A percentile compares a stretch with the other conserved stretches of the same genome.
phyloP scores from a whole-genome alignment of 2,888 invertebrate species.

The Acanthosepion esculentum region DNA sequence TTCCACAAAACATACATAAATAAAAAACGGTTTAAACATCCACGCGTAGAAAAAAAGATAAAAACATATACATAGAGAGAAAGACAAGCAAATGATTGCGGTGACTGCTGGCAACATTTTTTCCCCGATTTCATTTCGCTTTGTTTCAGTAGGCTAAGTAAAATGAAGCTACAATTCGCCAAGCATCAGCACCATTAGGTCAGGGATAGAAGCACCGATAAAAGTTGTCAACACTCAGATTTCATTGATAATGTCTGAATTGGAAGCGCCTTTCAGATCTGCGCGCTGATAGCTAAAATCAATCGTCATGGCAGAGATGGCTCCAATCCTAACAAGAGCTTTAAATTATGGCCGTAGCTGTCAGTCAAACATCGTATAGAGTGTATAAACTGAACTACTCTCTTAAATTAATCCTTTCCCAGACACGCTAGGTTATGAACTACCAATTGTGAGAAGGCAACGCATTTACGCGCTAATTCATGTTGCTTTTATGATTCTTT shows the following conservation, averaged over 20 bases:
- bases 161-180: neutral
- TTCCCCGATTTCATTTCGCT: too few species aligned
- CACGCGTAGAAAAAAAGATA: too few species aligned
- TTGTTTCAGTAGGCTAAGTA: too few species aligned
- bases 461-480: neutral
- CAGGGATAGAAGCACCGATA: neutral
- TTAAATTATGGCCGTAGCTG: conserved; percentile 1
- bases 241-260: neutral
- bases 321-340: neutral
- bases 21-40: neutral
- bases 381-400: neutral
- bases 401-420: neutral
- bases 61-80: too few species aligned
- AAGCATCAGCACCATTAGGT: too few species aligned
- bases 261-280: neutral
- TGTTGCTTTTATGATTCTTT: neutral
- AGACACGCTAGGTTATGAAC: neutral
- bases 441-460: neutral
- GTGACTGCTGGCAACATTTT: too few species aligned
- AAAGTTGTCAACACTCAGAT: neutral
- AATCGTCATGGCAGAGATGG: neutral
- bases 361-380: neutral
- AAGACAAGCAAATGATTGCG: too few species aligned
- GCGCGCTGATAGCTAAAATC: neutral
- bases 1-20: neutral